Percentiles rank a stretch among this genome's conserved stretches.
Evolutionary conservation across 2,113 vertebrate species (phyloP).

Genomic region (Lycaon pictus): DNA sequence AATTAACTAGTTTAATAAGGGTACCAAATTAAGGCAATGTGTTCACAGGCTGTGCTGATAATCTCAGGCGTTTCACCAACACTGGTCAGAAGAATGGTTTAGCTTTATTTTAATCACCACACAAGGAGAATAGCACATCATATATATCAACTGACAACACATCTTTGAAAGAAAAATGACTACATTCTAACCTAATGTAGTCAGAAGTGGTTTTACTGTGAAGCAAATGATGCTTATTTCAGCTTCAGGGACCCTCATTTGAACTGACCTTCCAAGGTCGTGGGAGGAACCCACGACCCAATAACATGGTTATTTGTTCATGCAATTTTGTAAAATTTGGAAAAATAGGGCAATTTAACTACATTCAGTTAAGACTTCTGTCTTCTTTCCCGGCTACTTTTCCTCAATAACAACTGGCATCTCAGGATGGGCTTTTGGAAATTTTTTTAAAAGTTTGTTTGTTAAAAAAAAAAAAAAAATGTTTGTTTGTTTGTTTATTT

Average conservation of each 20-base stretch:
- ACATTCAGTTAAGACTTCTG: not conserved
- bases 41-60: not conserved
- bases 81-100: not conserved
- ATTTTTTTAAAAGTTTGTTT: not conserved
- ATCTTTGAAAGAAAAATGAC: conserved; percentile 27
- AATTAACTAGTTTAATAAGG: conserved; percentile 27
- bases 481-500: too few relatives aligned
- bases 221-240: conserved; percentile 41
- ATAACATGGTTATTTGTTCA: not conserved
- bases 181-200: not conserved
- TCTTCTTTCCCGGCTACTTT: not conserved
- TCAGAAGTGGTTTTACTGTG: conserved; percentile 9
- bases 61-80: not conserved
- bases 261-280: not conserved
- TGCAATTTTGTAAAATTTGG: not conserved
- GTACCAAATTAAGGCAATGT: not conserved
- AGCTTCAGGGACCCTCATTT: not conserved
- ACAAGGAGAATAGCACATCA: not conserved
- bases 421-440: not conserved
- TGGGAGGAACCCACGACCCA: not conserved
- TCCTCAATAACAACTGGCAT: not conserved
- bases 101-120: not conserved
- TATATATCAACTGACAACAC: not conserved
- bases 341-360: not conserved
- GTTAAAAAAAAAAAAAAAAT: too few relatives aligned